phyloP scores from a whole-genome alignment of 2,797 vertebrate genomes.

The Sphenodon punctatus region DNA sequence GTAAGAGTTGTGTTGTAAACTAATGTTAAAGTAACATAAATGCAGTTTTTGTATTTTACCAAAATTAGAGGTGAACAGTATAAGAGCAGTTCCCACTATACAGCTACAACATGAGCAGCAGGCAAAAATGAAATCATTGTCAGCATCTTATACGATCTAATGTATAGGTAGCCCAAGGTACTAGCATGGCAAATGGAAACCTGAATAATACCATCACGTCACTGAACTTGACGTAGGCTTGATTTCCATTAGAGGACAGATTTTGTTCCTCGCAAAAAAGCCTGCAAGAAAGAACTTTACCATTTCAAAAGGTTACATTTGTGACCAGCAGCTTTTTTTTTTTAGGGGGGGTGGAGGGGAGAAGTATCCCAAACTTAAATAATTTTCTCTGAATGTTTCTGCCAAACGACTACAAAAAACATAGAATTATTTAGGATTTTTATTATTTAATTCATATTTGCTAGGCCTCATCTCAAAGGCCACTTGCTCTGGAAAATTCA shows the following conservation, averaged over 20 bases:
- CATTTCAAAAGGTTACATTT: too few relatives aligned
- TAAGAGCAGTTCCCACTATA: neutral
- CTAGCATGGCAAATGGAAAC: neutral
- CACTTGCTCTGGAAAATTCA: conserved; percentile 25
- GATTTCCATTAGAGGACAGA: too few relatives aligned
- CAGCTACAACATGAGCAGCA: neutral
- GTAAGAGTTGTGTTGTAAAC: neutral
- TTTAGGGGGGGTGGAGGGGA: too few relatives aligned
- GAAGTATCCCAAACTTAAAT: too few relatives aligned
- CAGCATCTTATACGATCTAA: neutral
- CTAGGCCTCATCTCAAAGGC: neutral
- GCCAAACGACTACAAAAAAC: too few relatives aligned
- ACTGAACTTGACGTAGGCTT: neutral
- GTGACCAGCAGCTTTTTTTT: too few relatives aligned
- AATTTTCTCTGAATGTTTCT: too few relatives aligned
- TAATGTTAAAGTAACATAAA: neutral
- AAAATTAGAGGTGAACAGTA: conserved; percentile 17
- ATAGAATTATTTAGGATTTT: too few relatives aligned
- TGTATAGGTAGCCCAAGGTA: neutral
- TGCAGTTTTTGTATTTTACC: neutral
- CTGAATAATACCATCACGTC: neutral
- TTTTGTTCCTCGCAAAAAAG: neutral
- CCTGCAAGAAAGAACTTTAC: too few relatives aligned
- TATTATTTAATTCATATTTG: neutral
- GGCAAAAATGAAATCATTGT: neutral